Conservation (phyloP, 2,888 invertebrate species). For the Torymus auratus region DNA sequence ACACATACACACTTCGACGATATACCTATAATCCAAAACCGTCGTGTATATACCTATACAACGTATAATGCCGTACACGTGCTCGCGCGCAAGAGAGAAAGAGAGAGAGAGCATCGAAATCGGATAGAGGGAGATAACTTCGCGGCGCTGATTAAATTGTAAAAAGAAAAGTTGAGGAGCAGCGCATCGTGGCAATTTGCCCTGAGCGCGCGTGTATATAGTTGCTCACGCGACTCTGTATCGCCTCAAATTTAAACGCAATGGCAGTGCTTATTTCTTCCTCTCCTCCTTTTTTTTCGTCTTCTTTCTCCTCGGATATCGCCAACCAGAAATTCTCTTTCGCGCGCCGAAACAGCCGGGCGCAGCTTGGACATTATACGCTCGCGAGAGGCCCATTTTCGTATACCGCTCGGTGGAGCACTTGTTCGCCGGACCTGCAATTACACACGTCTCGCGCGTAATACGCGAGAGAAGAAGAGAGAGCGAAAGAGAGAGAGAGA, state of each 20-base stretch:
- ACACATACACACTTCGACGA: no score
- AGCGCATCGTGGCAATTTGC: conserved; percentile 31
- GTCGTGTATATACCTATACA: no score
- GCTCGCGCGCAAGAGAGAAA: no score
- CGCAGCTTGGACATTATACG: conserved; percentile 27
- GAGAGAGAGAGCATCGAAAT: no score
- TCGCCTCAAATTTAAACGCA: conserved; percentile 36
- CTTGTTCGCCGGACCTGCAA: conserved; percentile 29
- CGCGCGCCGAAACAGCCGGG: conserved; percentile 6
- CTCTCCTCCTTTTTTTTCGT: neutral
- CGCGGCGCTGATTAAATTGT: conserved; percentile 43
- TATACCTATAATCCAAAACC: conserved; percentile 23
- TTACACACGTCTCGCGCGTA: conserved; percentile 51
- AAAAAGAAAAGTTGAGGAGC: conserved; percentile 10
- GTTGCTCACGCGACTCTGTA: neutral
- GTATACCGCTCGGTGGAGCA: neutral
- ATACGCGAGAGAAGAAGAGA: conserved; percentile 28
- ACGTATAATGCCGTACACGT: no score
- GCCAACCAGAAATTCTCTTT: conserved; percentile 9
- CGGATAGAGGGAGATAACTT: no score
- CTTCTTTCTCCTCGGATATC: neutral
- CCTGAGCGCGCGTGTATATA: neutral
- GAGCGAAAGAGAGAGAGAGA: neutral
- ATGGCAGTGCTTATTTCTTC: neutral
- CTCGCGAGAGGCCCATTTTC: conserved; percentile 14